Evolutionary conservation across 2,888 invertebrate species (phyloP).

Genomic region (Meganola albula): DNA sequence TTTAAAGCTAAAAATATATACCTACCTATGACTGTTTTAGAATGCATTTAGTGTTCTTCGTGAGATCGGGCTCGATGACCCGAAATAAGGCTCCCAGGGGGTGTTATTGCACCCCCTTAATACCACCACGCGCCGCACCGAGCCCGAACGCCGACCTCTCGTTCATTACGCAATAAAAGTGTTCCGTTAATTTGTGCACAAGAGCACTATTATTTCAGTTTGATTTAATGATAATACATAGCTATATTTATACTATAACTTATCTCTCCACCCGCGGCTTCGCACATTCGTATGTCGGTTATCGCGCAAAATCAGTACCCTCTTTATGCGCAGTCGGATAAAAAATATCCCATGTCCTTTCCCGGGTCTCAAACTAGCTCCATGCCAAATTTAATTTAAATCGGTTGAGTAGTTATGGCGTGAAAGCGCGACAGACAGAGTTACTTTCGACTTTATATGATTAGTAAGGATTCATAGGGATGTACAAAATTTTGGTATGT

Average conservation of each 20-base stretch:
- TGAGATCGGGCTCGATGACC: constrained; percentile 72
- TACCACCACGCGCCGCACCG: constrained; percentile 30
- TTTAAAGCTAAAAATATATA: too few relatives aligned
- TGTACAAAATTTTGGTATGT: too few relatives aligned
- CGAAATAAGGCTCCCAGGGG: constrained; percentile 70
- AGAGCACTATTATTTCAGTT: too few relatives aligned
- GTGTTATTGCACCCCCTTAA: constrained; percentile 53
- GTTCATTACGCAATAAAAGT: constrained; percentile 77
- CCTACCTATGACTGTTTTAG: too few relatives aligned
- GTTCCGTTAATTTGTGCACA: constrained; percentile 51
- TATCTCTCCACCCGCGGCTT: too few relatives aligned
- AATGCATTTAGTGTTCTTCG: too few relatives aligned
- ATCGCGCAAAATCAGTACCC: too few relatives aligned
- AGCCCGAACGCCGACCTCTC: constrained; percentile 67
- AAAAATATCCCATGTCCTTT: too few relatives aligned
- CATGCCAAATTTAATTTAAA: not conserved
- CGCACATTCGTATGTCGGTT: too few relatives aligned
- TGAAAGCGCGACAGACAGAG: not conserved
- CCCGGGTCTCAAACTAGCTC: not conserved
- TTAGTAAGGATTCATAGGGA: not conserved
- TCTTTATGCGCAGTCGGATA: too few relatives aligned
- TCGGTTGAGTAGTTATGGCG: not conserved
- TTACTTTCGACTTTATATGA: not conserved
- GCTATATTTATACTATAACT: too few relatives aligned
- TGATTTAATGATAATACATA: not conserved